A percentile compares a stretch with the other conserved stretches of the same genome.
These are phyloP conservation scores for Trinectes maculatus DNA, from an alignment of 2,113 vertebrate genomes.

Conservation along the genomic window DNA sequence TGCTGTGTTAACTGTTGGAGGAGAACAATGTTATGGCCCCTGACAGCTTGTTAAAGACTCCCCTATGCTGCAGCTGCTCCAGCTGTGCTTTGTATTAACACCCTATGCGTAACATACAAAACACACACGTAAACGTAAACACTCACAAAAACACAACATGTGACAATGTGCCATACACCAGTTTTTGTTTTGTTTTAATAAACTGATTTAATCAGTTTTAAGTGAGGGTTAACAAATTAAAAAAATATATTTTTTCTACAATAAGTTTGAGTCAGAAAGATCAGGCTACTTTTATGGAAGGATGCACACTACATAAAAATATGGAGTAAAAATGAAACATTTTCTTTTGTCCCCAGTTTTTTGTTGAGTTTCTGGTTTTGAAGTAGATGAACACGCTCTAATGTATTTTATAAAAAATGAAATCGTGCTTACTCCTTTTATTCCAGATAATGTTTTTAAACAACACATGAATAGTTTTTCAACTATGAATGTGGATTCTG, in stretches of 20 bases:
- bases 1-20: conserved; percentile 63
- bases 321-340: conserved; percentile 3
- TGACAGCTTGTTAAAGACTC: conserved; percentile 81
- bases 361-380: background rate
- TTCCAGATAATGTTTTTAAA: background rate
- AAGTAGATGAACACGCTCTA: background rate
- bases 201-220: too few species aligned
- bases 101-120: conserved; percentile 19
- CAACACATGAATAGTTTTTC: background rate
- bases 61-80: conserved; percentile 55
- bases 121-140: conserved; percentile 22
- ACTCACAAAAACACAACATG: conserved; percentile 1
- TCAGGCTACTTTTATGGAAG: too few species aligned
- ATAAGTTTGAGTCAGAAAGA: too few species aligned
- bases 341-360: background rate
- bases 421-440: background rate
- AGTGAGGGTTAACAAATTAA: background rate
- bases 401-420: background rate
- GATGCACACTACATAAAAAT: too few species aligned
- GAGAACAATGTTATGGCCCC: conserved; percentile 67
- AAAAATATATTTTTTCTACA: background rate
- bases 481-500: conserved; percentile 5
- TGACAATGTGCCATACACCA: too few species aligned
- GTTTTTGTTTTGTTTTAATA: too few species aligned
- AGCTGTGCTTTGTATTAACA: conserved; percentile 47